Base-by-base conservation (phyloP, 2,797 vertebrate genomes). In the Kryptolebias ocellatus region DNA sequence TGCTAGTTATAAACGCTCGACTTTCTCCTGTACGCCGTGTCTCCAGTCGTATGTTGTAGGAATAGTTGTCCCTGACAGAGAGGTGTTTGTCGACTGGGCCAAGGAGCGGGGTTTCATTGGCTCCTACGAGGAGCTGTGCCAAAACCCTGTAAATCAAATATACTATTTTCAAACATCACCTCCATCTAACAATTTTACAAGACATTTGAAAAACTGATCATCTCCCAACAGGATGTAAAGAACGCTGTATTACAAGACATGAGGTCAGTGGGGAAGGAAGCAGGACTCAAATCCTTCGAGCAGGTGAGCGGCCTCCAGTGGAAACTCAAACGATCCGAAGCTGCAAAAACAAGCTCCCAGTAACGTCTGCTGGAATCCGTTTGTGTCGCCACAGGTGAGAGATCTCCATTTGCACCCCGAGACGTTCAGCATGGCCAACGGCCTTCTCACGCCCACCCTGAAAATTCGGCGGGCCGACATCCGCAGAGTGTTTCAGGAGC, bases 391-490 rank as follows among this genome's bases (percentile, higher is more conserved):
- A 52, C 83, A 95, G 94, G 92, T 95, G 70, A 94, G 92, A 66
- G 92, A 92, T 53, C 58, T 95, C 15, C 64, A 93, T 84, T 72
- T 95, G 61, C 93, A 95, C 47, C 85, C 92, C 0, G 93, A 94
- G 79, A 89, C 74, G 65, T 95, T 95, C 81, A 95, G 89, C 16
- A 57, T 94, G 0, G 92, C 89, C 70, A 95, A 95, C 50, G 94
- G 94, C 61, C 94, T 95, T 34, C 93, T 95, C 63, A 95, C 94
- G 0, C 94, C 94, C 4, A 95, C 94, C 14, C 86, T 95, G 78
- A 95, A 95, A 80, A 94, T 90, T 29, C 83, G 90, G 60, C 93
- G 94, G 0, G 47, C 81, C 0, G 93, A 94, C 72, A 92, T 95
- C 80, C 90, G 87, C 42, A 86, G 69, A 27, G 74, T 80, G 64